Evolutionary conservation across 2,797 vertebrate species (phyloP).

Genomic region (Mormyrops boulengeri): DNA sequence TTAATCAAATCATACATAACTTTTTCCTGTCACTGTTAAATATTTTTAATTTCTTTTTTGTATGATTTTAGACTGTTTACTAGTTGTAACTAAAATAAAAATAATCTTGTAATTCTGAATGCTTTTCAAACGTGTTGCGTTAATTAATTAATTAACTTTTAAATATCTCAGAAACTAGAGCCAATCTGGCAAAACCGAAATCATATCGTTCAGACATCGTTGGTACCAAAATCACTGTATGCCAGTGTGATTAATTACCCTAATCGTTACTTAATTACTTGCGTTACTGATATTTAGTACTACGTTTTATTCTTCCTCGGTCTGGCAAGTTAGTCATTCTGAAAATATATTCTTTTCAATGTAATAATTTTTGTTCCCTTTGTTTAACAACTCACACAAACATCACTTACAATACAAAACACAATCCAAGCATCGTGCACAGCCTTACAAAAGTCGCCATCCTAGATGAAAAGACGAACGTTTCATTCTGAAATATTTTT

Average conservation of each 20-base stretch:
- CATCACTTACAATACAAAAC: background rate
- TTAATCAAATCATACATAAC: too few relatives aligned
- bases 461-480: background rate
- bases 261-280: background rate
- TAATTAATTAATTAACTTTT: too few relatives aligned
- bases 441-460: background rate
- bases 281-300: background rate
- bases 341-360: background rate
- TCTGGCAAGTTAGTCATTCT: background rate
- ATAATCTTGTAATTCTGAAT: too few relatives aligned
- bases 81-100: too few relatives aligned
- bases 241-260: background rate
- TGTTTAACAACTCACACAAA: background rate
- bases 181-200: too few relatives aligned
- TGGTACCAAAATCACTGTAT: too few relatives aligned
- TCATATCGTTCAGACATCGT: too few relatives aligned
- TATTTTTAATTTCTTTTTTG: too few relatives aligned
- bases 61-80: too few relatives aligned
- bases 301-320: background rate
- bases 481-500: background rate
- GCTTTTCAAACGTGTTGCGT: too few relatives aligned
- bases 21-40: too few relatives aligned
- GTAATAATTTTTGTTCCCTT: background rate
- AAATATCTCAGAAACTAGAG: too few relatives aligned
- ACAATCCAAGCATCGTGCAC: background rate